Evolutionary conservation across 1,140 invertebrate genomes (phyloP).

Genomic region (Platyscapa corneri): DNA sequence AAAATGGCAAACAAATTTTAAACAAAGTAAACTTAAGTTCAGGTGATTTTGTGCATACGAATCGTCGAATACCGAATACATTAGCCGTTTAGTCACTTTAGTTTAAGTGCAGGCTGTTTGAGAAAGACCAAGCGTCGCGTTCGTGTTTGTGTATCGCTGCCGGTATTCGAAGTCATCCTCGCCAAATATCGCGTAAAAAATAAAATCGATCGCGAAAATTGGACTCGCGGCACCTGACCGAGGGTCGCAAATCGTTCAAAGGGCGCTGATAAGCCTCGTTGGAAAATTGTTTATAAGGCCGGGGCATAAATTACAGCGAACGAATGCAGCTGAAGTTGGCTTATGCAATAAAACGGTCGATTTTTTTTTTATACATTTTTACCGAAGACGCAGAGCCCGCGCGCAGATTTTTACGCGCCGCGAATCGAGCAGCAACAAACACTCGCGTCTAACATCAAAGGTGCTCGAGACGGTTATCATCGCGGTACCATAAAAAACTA

Average conservation of each 20-base stretch:
- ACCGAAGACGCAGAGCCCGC: neutral
- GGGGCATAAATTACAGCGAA: neutral
- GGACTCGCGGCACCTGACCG: no score
- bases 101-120: neutral
- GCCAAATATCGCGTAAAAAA: neutral
- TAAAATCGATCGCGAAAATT: no score
- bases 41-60: neutral
- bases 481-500: constrained; percentile 37
- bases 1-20: neutral
- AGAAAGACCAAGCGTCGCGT: neutral
- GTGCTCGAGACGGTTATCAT: constrained; percentile 4
- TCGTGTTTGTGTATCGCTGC: neutral
- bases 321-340: neutral
- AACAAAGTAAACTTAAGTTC: neutral
- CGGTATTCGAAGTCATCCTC: neutral
- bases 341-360: no score
- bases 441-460: neutral
- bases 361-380: no score
- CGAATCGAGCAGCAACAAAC: no score
- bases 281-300: neutral
- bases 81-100: neutral
- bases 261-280: neutral
- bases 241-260: no score
- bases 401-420: no score
- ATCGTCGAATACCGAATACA: neutral